Percentiles rank a stretch among this genome's conserved stretches.
These are phyloP conservation scores for Calliopsis andreniformis DNA, from an alignment of 1,140 invertebrate species.

Conservation along the genomic window DNA sequence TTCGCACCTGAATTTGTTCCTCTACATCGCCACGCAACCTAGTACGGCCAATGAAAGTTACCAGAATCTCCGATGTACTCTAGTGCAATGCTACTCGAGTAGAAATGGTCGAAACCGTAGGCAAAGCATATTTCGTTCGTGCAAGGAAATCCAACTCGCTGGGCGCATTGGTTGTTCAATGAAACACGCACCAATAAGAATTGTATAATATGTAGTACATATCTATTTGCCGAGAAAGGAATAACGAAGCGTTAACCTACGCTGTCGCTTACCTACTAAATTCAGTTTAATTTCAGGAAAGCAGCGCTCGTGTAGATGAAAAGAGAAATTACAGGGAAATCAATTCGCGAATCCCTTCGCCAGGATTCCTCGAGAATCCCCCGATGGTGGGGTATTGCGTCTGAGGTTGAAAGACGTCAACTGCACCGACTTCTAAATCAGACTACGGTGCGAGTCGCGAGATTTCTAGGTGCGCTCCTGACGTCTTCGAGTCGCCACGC, in stretches of 20 bases:
- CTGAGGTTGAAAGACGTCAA: conserved; percentile 36
- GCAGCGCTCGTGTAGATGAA: not conserved
- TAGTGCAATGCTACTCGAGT: too few species aligned
- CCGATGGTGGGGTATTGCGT: not conserved
- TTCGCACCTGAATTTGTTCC: not conserved
- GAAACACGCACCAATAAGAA: too few species aligned
- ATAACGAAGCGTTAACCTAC: too few species aligned
- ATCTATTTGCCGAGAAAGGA: too few species aligned
- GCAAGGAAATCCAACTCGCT: not conserved
- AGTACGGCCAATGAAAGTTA: too few species aligned
- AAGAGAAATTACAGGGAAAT: conserved; percentile 20
- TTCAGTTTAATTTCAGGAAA: conserved; percentile 10
- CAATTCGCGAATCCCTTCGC: not conserved
- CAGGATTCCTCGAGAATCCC: conserved; percentile 15
- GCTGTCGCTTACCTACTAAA: conserved; percentile 7
- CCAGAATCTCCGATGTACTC: too few species aligned
- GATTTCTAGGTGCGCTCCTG: not conserved
- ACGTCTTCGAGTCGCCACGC: too few species aligned
- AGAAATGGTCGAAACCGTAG: too few species aligned
- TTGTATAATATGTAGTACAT: too few species aligned
- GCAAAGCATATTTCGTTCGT: too few species aligned
- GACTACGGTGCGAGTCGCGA: conserved; percentile 10
- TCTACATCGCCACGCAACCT: not conserved
- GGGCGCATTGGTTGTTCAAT: too few species aligned
- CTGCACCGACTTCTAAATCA: conserved; percentile 18